A percentile compares a stretch with the other conserved stretches of the same genome.
Conservation (phyloP, 2,113 vertebrate species). For the Phoxinus phoxinus region DNA sequence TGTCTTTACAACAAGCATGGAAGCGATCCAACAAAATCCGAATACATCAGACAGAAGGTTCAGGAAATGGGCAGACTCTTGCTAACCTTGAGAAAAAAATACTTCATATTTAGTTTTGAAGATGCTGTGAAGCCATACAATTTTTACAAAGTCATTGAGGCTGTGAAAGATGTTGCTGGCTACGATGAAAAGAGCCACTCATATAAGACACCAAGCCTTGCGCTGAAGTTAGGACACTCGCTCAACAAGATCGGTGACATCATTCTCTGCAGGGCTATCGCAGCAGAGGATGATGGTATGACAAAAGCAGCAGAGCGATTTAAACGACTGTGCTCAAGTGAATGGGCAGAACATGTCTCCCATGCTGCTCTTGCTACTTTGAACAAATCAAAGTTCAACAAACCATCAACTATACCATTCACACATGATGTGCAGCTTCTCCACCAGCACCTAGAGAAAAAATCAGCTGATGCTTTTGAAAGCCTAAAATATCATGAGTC, state of each 20-base stretch:
- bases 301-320: background rate
- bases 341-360: conserved; percentile 9
- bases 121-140: conserved; percentile 58
- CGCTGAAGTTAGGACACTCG: background rate
- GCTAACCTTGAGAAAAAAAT: background rate
- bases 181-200: conserved; percentile 18
- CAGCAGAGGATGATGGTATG: conserved; percentile 29
- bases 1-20: conserved; percentile 25
- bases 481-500: background rate
- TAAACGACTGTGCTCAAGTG: too few relatives aligned
- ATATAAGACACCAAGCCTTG: background rate
- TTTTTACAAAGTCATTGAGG: conserved; percentile 52
- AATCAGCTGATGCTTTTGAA: background rate
- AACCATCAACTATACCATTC: background rate
- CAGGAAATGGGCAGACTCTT: conserved; percentile 54
- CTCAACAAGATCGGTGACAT: conserved; percentile 56
- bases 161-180: conserved; percentile 34
- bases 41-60: conserved; percentile 20
- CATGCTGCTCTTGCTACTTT: background rate
- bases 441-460: background rate
- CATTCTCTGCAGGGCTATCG: conserved; percentile 49
- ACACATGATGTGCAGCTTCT: conserved; percentile 25
- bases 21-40: background rate
- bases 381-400: conserved; percentile 6
- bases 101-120: conserved; percentile 46